Conservation (phyloP, 2,888 invertebrate genomes). For the Cyaniris semiargus region DNA sequence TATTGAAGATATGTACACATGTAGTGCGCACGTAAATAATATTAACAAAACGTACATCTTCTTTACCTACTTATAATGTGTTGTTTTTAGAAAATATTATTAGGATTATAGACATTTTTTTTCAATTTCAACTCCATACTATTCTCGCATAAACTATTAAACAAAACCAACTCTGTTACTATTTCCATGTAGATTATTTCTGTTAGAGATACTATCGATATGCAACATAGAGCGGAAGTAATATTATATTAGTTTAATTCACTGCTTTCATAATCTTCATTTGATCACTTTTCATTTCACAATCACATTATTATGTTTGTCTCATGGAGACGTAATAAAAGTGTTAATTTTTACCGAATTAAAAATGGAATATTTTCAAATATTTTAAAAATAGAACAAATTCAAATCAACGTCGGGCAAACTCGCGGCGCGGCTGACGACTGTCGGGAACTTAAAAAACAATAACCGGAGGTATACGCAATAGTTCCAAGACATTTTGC, state of each 20-base stretch:
- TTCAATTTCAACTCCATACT: no score
- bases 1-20: no score
- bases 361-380: no score
- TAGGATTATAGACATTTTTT: no score
- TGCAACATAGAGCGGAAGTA: not conserved
- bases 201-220: not conserved
- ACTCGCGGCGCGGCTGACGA: conserved; percentile 16
- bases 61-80: no score
- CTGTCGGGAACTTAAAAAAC: conserved; percentile 21
- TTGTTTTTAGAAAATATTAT: not conserved
- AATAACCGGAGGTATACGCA: conserved; percentile 28
- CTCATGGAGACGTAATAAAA: no score
- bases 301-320: not conserved
- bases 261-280: not conserved
- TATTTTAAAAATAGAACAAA: not conserved
- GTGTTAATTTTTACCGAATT: no score
- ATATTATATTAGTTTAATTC: not conserved
- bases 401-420: conserved; percentile 4
- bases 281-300: not conserved
- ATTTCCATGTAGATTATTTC: not conserved
- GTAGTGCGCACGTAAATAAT: no score
- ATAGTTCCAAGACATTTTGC: conserved; percentile 7
- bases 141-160: no score
- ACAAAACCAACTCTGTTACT: not conserved
- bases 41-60: no score